Evolutionary conservation across 2,888 invertebrate genomes (phyloP).

Genomic region (Trichopoda pennipes): DNA sequence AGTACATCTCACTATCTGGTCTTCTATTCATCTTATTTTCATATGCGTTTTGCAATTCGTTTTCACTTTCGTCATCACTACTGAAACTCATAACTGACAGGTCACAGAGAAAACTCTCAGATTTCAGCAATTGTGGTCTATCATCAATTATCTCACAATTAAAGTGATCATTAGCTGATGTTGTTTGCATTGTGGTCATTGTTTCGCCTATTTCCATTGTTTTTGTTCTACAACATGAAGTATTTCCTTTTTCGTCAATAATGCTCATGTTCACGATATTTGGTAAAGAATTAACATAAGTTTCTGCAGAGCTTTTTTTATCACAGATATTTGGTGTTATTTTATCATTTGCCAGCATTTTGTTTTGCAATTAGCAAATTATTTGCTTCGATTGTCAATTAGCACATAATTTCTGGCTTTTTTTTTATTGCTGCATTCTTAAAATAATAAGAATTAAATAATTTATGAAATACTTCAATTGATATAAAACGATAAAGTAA

Average conservation of each 20-base stretch:
- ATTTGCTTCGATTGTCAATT: conserved; percentile 29
- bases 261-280: conserved; percentile 8
- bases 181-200: background rate
- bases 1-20: conserved; percentile 41
- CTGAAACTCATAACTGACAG: conserved; percentile 31
- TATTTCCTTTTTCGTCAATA: conserved; percentile 51
- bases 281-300: background rate
- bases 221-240: conserved; percentile 42
- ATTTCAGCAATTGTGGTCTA: conserved; percentile 12
- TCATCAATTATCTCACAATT: conserved; percentile 14
- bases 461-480: no score
- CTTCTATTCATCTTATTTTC: conserved; percentile 32
- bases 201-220: background rate
- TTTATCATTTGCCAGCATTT: conserved; percentile 40
- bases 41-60: conserved; percentile 7
- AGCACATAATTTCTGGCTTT: conserved; percentile 37
- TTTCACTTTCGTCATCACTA: conserved; percentile 35
- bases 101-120: conserved; percentile 37
- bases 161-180: background rate
- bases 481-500: no score
- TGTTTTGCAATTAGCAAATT: background rate
- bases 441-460: background rate
- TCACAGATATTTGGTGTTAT: conserved; percentile 51
- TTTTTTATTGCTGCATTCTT: background rate
- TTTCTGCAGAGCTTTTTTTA: conserved; percentile 8